A percentile compares a stretch with the other conserved stretches of the same genome.
These are phyloP conservation scores for Agrochola macilenta DNA, from an alignment of 2,888 invertebrate species.

Conservation along the genomic window DNA sequence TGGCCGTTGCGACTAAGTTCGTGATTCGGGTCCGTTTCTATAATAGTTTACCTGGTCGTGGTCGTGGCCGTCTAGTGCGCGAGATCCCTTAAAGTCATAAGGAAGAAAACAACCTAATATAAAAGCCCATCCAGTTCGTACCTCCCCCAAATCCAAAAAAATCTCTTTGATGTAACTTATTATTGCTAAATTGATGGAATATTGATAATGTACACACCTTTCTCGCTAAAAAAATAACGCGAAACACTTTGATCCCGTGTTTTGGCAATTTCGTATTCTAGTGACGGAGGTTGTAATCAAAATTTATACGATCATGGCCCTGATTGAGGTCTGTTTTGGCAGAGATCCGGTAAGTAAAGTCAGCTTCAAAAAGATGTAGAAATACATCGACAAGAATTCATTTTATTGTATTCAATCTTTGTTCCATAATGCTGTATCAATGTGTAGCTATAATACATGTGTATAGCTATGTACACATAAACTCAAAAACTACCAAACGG, in stretches of 20 bases:
- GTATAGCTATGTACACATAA: no score
- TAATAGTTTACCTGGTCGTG: no score
- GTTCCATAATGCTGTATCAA: no score
- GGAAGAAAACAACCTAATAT: conserved; percentile 5
- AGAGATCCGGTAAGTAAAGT: conserved; percentile 40
- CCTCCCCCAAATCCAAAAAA: conserved; percentile 20
- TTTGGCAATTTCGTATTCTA: conserved; percentile 74
- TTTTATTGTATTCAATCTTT: not conserved
- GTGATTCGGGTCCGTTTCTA: no score
- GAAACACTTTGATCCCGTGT: conserved; percentile 76
- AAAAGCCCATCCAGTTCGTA: not conserved
- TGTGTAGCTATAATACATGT: no score
- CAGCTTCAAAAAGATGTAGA: not conserved
- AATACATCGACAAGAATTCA: not conserved
- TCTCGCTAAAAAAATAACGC: conserved; percentile 67
- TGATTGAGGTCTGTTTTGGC: conserved; percentile 68
- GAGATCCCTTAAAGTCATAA: not conserved
- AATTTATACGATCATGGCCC: conserved; percentile 69
- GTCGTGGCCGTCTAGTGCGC: no score
- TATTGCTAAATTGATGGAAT: conserved; percentile 68
- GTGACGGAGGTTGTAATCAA: conserved; percentile 75
- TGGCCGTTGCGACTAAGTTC: no score
- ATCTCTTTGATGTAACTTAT: conserved; percentile 62
- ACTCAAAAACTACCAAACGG: no score
- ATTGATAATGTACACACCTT: conserved; percentile 73